phyloP scores from a whole-genome alignment of 2,888 invertebrate genomes.

The Nemotelus nigrinus region DNA sequence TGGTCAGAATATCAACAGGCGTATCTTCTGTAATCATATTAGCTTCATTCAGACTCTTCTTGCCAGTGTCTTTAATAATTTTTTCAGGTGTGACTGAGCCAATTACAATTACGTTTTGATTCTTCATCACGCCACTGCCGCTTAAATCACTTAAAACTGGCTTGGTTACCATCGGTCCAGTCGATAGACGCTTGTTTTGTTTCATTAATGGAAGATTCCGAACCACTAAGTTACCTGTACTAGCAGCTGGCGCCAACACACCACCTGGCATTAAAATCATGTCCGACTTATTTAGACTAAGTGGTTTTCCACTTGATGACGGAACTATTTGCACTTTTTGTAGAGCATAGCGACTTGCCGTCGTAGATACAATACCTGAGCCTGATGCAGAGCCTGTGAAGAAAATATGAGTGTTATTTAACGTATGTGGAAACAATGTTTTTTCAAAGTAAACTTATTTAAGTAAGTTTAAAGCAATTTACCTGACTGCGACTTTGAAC shows the following conservation, averaged over 20 bases:
- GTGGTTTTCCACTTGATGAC: slow-evolving; percentile 53
- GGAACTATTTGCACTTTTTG: slow-evolving; percentile 63
- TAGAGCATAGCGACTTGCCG: slow-evolving; percentile 59
- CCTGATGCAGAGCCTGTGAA: neutral
- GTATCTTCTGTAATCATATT: slow-evolving; percentile 69
- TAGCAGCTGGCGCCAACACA: slow-evolving; percentile 30
- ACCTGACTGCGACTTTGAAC: slow-evolving; percentile 46
- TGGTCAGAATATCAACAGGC: slow-evolving; percentile 66
- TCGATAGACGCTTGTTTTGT: slow-evolving; percentile 21
- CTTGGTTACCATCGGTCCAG: slow-evolving; percentile 32
- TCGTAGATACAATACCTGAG: slow-evolving; percentile 45
- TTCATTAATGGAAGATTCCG: slow-evolving; percentile 41
- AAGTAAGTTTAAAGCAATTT: neutral
- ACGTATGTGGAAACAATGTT: neutral
- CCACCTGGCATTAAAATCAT: slow-evolving; percentile 58
- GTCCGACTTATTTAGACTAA: slow-evolving; percentile 57
- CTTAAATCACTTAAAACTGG: slow-evolving; percentile 24
- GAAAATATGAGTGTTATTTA: neutral
- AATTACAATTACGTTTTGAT: slow-evolving; percentile 53
- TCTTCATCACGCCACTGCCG: slow-evolving; percentile 25
- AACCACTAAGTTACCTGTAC: slow-evolving; percentile 34
- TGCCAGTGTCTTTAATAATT: slow-evolving; percentile 42
- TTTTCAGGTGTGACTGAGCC: slow-evolving; percentile 51
- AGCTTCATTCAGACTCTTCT: slow-evolving; percentile 34
- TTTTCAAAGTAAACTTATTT: neutral